A percentile compares a stretch with the other conserved stretches of the same genome.
phyloP scores from a whole-genome alignment of 2,888 invertebrate genomes.

The Zygothrica quintamaculata region DNA sequence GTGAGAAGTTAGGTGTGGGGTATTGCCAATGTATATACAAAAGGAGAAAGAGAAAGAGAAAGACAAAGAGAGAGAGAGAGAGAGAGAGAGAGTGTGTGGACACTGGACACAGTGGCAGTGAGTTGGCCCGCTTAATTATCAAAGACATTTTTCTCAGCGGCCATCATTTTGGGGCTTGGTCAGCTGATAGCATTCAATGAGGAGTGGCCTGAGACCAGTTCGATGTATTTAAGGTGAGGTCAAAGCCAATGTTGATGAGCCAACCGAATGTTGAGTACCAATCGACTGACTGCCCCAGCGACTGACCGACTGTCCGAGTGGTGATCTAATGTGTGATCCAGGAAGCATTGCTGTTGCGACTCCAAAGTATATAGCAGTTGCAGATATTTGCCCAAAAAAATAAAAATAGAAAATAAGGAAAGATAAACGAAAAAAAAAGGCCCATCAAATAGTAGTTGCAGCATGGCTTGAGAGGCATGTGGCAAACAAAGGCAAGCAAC shows the following conservation, averaged over 20 bases:
- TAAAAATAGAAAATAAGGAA: slow-evolving; percentile 33
- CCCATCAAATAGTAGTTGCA: too few relatives aligned
- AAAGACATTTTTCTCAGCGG: slow-evolving; percentile 70
- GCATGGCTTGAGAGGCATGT: slow-evolving; percentile 12
- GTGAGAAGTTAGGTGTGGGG: slow-evolving; percentile 18
- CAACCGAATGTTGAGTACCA: not conserved
- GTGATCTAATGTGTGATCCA: slow-evolving; percentile 76
- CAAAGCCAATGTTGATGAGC: slow-evolving; percentile 46
- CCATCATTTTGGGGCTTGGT: slow-evolving; percentile 66
- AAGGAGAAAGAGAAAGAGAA: not conserved
- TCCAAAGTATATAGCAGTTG: too few relatives aligned
- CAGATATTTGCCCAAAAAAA: slow-evolving; percentile 66
- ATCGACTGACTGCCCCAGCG: too few relatives aligned
- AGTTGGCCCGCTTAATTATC: slow-evolving; percentile 74
- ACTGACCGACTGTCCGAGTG: slow-evolving; percentile 43
- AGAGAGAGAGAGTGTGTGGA: not conserved
- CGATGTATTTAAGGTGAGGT: slow-evolving; percentile 70
- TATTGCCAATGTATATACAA: not conserved
- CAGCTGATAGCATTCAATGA: slow-evolving; percentile 44
- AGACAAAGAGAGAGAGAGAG: not conserved
- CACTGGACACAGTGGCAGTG: slow-evolving; percentile 13
- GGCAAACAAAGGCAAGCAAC: slow-evolving; percentile 26
- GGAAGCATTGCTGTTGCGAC: slow-evolving; percentile 56
- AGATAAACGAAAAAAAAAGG: too few relatives aligned
- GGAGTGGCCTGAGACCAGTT: slow-evolving; percentile 59